Percentiles rank a stretch among this genome's conserved stretches.
These are phyloP conservation scores for Zaprionus capensis DNA, from an alignment of 1,140 invertebrate species.

Conservation along the genomic window DNA sequence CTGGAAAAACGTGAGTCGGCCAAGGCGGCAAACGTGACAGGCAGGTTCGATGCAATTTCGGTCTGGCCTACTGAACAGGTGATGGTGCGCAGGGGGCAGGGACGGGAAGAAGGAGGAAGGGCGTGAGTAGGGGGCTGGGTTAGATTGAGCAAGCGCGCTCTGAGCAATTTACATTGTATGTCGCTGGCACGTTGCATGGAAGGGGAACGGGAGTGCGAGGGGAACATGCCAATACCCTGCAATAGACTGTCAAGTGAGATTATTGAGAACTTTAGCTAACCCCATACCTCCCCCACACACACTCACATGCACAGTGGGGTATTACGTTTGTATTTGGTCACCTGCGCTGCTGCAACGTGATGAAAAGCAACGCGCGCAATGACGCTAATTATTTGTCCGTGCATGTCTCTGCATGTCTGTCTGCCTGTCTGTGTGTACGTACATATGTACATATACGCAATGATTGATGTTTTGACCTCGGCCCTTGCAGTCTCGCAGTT, in stretches of 20 bases:
- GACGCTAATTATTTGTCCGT: neutral
- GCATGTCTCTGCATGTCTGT: neutral
- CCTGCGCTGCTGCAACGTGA: conserved; percentile 43
- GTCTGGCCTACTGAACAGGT: conserved; percentile 70
- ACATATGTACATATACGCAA: neutral
- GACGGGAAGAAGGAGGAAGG: neutral
- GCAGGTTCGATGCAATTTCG: conserved; percentile 65
- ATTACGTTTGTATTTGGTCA: conserved; percentile 49
- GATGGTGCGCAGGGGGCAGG: conserved; percentile 13
- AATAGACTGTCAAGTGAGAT: neutral
- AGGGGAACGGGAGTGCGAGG: neutral
- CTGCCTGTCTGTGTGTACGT: neutral
- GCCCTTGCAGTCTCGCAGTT: conserved; percentile 26
- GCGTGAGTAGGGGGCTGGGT: neutral
- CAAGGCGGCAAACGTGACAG: conserved; percentile 68
- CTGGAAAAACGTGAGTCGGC: conserved; percentile 68
- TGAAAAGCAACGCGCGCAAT: neutral
- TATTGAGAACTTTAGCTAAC: conserved; percentile 2
- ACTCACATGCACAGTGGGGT: neutral
- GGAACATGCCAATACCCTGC: too few species aligned
- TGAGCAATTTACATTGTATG: conserved; percentile 15
- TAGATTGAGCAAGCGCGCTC: conserved; percentile 39
- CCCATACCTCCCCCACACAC: neutral
- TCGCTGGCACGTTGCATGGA: conserved; percentile 33
- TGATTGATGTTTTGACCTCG: conserved; percentile 10